Conservation (phyloP, 2,113 vertebrate species). For the Ceyx cyanopectus region DNA sequence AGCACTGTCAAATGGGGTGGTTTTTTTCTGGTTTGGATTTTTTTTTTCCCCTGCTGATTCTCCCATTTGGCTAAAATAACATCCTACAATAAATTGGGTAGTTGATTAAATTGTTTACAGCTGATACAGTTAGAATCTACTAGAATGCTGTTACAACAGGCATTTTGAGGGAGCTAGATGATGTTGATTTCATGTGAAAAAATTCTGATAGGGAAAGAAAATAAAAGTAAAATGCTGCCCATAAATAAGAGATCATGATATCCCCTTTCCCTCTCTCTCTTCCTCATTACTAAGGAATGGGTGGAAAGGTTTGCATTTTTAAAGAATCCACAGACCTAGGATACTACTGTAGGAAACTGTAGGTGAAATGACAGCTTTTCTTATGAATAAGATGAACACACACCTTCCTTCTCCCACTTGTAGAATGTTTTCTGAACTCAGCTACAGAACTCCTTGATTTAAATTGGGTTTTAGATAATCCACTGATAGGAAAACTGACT, state of each 20-base stretch:
- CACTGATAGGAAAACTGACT: background rate
- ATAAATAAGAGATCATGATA: conserved; percentile 41
- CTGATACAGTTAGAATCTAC: background rate
- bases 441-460: background rate
- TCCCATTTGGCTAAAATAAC: background rate
- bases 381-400: background rate
- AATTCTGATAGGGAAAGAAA: background rate
- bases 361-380: conserved; percentile 5
- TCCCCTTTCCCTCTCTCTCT: conserved; percentile 18
- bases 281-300: conserved; percentile 48
- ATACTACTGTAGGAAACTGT: background rate
- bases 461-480: background rate
- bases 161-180: background rate
- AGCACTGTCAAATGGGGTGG: no score
- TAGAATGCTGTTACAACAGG: background rate
- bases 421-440: background rate
- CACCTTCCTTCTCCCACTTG: background rate
- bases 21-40: background rate
- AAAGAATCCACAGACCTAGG: conserved; percentile 20
- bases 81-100: background rate
- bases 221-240: conserved; percentile 17
- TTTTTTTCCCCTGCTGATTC: background rate
- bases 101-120: conserved; percentile 22
- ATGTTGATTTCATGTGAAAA: background rate
- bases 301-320: conserved; percentile 47